These are phyloP conservation scores for Malthinus flaveolus DNA, from an alignment of 2,888 invertebrate genomes.

Conservation along the genomic window DNA sequence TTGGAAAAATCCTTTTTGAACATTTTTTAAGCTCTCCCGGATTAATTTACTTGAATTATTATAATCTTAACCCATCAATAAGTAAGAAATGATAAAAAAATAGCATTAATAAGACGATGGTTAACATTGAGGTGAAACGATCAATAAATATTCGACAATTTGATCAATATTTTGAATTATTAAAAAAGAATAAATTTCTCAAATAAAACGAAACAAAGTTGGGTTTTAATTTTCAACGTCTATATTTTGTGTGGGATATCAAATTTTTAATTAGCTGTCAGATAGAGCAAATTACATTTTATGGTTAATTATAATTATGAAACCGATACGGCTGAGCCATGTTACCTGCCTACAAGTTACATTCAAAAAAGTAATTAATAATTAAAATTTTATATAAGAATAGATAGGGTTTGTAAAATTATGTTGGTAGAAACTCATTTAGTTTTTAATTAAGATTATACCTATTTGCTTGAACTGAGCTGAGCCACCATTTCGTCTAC, in stretches of 20 bases:
- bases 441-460: conserved; percentile 45
- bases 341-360: conserved; percentile 35
- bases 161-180: too few relatives aligned
- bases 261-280: conserved; percentile 54
- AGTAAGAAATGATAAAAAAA: too few relatives aligned
- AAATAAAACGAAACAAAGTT: conserved; percentile 10
- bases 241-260: conserved; percentile 46
- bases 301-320: conserved; percentile 50
- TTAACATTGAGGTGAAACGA: too few relatives aligned
- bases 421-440: conserved; percentile 42
- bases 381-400: conserved; percentile 39
- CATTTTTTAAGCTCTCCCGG: too few relatives aligned
- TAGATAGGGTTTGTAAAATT: conserved; percentile 39
- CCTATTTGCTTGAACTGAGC: conserved; percentile 41
- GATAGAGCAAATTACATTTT: conserved; percentile 52
- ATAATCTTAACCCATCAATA: too few relatives aligned
- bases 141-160: too few relatives aligned
- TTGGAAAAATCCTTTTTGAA: too few relatives aligned
- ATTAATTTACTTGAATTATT: too few relatives aligned
- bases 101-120: too few relatives aligned
- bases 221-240: conserved; percentile 31
- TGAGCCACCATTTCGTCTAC: conserved; percentile 39
- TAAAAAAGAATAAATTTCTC: too few relatives aligned
- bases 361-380: conserved; percentile 37
- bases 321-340: conserved; percentile 42